Evolutionary conservation across 2,797 vertebrate species (phyloP).

Genomic region (Nasua narica): DNA sequence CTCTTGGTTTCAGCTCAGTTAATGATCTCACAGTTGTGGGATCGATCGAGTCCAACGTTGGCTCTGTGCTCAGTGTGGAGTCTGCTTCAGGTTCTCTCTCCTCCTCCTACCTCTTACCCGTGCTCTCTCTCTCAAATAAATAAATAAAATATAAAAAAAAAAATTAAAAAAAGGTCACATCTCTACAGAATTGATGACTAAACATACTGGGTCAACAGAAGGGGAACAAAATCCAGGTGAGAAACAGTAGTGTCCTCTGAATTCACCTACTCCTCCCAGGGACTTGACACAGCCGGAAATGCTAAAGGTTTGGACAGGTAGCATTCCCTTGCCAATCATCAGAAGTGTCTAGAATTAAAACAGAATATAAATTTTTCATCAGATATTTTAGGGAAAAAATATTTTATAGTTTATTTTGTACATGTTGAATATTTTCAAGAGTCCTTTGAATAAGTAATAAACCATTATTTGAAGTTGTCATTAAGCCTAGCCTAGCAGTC

Average conservation of each 20-base stretch:
- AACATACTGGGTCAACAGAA: neutral
- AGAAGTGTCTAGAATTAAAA: neutral
- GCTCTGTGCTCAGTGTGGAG: neutral
- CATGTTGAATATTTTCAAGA: neutral
- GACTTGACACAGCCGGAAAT: neutral
- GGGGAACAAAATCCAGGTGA: neutral
- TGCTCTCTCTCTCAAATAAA: neutral
- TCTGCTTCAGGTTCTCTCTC: neutral
- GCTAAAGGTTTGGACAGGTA: neutral
- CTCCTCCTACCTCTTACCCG: neutral
- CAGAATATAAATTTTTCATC: neutral
- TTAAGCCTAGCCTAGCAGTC: neutral
- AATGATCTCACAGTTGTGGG: neutral
- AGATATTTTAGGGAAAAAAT: neutral
- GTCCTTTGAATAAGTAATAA: neutral
- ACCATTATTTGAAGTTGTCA: neutral
- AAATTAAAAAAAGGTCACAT: neutral
- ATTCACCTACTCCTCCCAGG: neutral
- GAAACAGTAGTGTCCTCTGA: neutral
- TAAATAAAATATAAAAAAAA: neutral
- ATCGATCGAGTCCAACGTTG: neutral
- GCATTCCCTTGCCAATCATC: neutral
- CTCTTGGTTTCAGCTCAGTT: neutral
- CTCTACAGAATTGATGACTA: neutral
- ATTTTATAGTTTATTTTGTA: neutral